Evolutionary conservation across 35 echinoderm and acorn worm genomes (phyloP).

Genomic region (Lytechinus pictus): DNA sequence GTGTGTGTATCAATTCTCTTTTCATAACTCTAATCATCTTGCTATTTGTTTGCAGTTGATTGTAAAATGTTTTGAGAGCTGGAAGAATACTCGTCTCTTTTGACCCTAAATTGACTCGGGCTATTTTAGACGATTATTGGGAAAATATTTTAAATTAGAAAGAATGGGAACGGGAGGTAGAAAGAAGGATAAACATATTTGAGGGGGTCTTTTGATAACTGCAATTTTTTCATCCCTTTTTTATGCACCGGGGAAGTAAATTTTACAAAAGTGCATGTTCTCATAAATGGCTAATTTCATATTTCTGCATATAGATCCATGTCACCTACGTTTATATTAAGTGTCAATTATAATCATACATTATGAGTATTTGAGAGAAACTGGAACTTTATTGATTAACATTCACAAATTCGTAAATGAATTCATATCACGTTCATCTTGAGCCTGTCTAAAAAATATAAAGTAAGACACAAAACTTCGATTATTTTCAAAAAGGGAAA

Average conservation of each 20-base stretch:
- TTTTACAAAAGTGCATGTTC: too few relatives aligned
- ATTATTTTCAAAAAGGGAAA: neutral
- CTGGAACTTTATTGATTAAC: too few relatives aligned
- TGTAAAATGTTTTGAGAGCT: neutral
- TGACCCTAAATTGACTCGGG: neutral
- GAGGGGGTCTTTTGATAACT: neutral
- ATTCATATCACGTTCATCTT: too few relatives aligned
- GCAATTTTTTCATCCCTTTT: too few relatives aligned
- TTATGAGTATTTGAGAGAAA: too few relatives aligned
- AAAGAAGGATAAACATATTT: neutral
- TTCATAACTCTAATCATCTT: constrained; percentile 14
- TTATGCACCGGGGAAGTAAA: too few relatives aligned
- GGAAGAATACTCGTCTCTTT: neutral
- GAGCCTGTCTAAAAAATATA: too few relatives aligned
- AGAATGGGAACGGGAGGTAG: neutral
- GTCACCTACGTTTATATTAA: too few relatives aligned
- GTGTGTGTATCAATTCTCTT: neutral
- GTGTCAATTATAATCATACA: too few relatives aligned
- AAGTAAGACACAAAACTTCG: neutral
- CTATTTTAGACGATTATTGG: neutral
- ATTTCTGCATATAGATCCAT: too few relatives aligned
- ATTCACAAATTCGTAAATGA: too few relatives aligned
- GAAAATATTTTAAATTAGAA: neutral
- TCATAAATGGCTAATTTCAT: too few relatives aligned
- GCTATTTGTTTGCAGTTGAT: neutral